phyloP scores from a whole-genome alignment of 2,113 vertebrate genomes.

The Carlito syrichta region DNA sequence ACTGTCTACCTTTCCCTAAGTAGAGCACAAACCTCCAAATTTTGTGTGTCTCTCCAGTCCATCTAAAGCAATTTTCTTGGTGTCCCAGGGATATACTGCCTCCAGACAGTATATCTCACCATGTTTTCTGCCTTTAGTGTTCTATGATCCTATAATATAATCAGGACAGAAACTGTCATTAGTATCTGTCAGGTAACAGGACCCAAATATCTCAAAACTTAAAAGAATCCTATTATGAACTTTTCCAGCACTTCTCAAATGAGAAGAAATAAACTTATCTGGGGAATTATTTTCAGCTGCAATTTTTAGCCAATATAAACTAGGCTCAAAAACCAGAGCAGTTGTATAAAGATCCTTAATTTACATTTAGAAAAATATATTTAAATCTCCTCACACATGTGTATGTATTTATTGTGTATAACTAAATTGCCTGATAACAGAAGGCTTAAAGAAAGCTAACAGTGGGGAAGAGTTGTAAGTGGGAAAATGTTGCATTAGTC shows the following conservation, averaged over 20 bases:
- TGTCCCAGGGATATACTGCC: neutral
- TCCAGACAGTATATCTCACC: neutral
- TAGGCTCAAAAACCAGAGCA: neutral
- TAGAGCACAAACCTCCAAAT: neutral
- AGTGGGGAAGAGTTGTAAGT: constrained; percentile 40
- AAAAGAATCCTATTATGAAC: constrained; percentile 17
- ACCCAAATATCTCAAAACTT: constrained; percentile 27
- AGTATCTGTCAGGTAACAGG: constrained; percentile 37
- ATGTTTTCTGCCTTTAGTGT: constrained; percentile 23
- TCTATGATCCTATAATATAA: constrained; percentile 29
- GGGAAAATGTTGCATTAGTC: constrained; percentile 15
- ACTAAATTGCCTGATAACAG: constrained; percentile 53
- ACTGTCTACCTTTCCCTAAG: neutral
- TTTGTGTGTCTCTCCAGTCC: neutral
- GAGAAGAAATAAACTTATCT: constrained; percentile 43
- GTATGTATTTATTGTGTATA: constrained; percentile 42
- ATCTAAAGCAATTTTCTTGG: neutral
- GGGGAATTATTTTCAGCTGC: constrained; percentile 31
- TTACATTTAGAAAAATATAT: constrained; percentile 60
- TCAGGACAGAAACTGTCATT: constrained; percentile 54
- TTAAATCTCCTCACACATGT: constrained; percentile 47
- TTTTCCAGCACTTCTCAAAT: constrained; percentile 26
- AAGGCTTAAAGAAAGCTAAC: constrained; percentile 32
- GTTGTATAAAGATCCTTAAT: constrained; percentile 45
- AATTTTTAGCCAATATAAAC: constrained; percentile 37